Base-by-base conservation (phyloP, 2,113 vertebrate genomes). In the Verasper variegatus region DNA sequence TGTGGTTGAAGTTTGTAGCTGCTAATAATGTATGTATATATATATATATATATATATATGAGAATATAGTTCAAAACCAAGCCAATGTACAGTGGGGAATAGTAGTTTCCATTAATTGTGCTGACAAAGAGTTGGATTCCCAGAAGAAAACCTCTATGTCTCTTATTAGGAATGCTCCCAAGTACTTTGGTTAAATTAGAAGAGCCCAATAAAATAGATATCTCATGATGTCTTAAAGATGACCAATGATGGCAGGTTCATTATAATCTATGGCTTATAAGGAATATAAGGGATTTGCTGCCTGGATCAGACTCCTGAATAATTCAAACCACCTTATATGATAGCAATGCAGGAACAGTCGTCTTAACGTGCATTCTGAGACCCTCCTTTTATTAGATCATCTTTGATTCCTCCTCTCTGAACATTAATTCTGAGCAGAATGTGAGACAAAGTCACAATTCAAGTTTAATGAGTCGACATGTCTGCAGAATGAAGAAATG, bases 401-500 rank as follows among this genome's bases (percentile, higher is more conserved):
- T 80, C 73, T 88, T 57, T 81, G 69, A 82, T 84, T 79, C 68
- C 71, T 24, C 51, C 64, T 75, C 82, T 55, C 63, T 47, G 71
- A 60, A 64, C 65, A 86, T 87, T 74, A 79, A 83, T 88, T 74
- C 60, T 56, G 23, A 71, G 71, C 20, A 6, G 15, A 85, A 77
- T 24, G 51, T 58, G 73, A 86, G 78, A 81, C 61, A 74, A 86
- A 71, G 78, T 85, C 69, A 67, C 83, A 79, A 88, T 89, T 89
- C 80, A 89, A 70, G 52, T 88, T 91, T 87, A 86, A 90, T 88
- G 82, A 91, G 88, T 71, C n/a, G 61, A 86, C 79, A 80, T 85
- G 79, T 88, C 83, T 86, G 65, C 60, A 40, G 68, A 74, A 85
- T 70, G 63, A 85, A 85, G 73, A 83, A 80, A 88, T 84, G 78